phyloP scores from a whole-genome alignment of 2,888 invertebrate species.

The Drosophila borealis region DNA sequence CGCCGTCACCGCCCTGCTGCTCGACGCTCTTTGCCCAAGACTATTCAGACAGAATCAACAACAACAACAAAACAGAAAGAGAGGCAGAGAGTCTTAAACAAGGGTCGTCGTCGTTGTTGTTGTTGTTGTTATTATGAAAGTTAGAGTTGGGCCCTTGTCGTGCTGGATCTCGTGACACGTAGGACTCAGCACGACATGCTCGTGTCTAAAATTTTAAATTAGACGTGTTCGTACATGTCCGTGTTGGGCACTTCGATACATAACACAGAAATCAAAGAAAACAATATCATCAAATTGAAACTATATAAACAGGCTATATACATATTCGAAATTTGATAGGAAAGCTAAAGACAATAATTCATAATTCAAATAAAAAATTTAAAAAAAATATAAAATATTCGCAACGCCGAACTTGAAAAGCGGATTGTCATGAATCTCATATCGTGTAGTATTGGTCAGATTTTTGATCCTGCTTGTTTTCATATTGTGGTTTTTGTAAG shows the following conservation, averaged over 20 bases:
- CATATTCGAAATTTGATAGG: no score
- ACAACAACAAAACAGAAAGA: constrained; percentile 16
- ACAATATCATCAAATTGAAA: neutral
- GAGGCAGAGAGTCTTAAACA: constrained; percentile 44
- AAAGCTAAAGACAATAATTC: no score
- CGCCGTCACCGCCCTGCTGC: constrained; percentile 18
- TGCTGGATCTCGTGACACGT: constrained; percentile 3
- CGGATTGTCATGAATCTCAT: no score
- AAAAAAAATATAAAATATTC: no score
- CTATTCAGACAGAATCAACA: constrained; percentile 53
- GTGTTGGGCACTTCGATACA: neutral
- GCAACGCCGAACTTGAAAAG: no score
- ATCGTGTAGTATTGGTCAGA: no score
- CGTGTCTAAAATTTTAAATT: neutral
- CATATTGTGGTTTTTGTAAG: neutral
- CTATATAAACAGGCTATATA: no score
- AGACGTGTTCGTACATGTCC: neutral
- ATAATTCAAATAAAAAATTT: no score
- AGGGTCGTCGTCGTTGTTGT: constrained; percentile 50
- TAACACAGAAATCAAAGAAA: neutral
- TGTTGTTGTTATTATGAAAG: constrained; percentile 29
- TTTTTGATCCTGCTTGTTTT: neutral
- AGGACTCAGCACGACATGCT: constrained; percentile 1
- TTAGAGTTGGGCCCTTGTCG: constrained; percentile 6
- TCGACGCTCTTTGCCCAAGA: constrained; percentile 26